Evolutionary conservation across 2,113 vertebrate species (phyloP), one percentile per base, ranked within the genome.

Genomic region (Syrmaticus mikado): DNA sequence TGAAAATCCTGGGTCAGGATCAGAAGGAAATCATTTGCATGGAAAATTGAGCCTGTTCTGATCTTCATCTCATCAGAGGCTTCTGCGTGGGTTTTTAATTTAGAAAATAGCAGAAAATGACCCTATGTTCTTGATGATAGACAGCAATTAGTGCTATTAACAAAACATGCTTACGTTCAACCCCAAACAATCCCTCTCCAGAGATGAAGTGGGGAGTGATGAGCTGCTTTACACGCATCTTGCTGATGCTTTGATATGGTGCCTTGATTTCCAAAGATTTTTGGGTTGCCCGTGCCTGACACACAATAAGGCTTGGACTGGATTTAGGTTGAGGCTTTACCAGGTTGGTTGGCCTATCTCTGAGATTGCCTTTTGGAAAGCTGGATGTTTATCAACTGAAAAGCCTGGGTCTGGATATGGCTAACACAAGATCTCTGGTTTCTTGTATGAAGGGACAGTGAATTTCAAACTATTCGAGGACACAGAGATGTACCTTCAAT

Each of bases 41-140:
- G 61, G 91, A 66, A 85, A 79, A 93, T 70, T 18, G 83, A 91
- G 87, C 66, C 57, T 60, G 55, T 79, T 92, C 81, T 82, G 92
- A 87, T 96, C 73, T 67, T 91, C 62, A 11, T 61, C 86, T 95
- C 88, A 96, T 93, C 79, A 94, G 93, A 81, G 58, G 85, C 87
- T 89, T 92, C 65, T 43, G 50, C 34, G 72, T 74, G 85, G 82
- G 24, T 77, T 92, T 89, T 92, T 88, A 96, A 95, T 95, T 92
- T 62, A 91, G 85, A 68, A 97, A 97, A 95, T 45, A 85, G 74
- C 52, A 76, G 73, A 90, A 94, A 96, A 94, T 91, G 76, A 65
- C 79, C 64, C 52, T 28, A 41, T 90, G 87, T 95, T 46, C 58
- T 93, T 43, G 75, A 94, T 71, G 66, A 85, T 30, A 87, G 91